Evolutionary conservation across 2,888 invertebrate species (phyloP).

Genomic region (Busseola fusca): DNA sequence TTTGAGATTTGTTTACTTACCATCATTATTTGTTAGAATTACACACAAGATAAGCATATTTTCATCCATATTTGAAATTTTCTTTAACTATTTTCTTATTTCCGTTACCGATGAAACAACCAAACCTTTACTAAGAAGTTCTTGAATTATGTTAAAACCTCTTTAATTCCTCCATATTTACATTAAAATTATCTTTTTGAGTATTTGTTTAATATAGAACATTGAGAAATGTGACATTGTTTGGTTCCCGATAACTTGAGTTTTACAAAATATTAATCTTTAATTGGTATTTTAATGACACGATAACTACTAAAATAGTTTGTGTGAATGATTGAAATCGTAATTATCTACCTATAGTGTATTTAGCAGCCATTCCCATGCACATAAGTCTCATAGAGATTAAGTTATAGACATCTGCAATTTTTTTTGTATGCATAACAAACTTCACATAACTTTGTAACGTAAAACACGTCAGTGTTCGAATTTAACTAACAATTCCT

Average conservation of each 20-base stretch:
- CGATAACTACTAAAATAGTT: slow-evolving; percentile 5
- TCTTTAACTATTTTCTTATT: background rate
- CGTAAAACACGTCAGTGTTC: slow-evolving; percentile 2
- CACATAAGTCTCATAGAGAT: slow-evolving; percentile 40
- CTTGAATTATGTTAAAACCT: background rate
- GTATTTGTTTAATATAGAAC: slow-evolving; percentile 6
- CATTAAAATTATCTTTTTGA: slow-evolving; percentile 3
- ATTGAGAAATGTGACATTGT: background rate
- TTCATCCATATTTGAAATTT: background rate
- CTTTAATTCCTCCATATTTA: background rate
- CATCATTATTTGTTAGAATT: background rate
- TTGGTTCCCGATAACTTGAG: background rate
- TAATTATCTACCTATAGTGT: background rate
- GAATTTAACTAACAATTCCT: slow-evolving; percentile 33
- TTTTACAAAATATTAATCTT: background rate
- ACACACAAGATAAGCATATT: background rate
- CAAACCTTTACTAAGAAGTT: background rate
- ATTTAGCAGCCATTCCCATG: slow-evolving; percentile 53
- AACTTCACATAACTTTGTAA: slow-evolving; percentile 44
- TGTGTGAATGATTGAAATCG: background rate
- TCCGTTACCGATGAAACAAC: background rate
- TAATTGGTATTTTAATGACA: background rate
- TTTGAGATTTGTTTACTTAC: background rate
- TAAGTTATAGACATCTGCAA: slow-evolving; percentile 45
- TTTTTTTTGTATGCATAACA: slow-evolving; percentile 33